Evolutionary conservation across 2,888 invertebrate genomes (phyloP).

Genomic region (Chaetogeoica ovagalla): DNA sequence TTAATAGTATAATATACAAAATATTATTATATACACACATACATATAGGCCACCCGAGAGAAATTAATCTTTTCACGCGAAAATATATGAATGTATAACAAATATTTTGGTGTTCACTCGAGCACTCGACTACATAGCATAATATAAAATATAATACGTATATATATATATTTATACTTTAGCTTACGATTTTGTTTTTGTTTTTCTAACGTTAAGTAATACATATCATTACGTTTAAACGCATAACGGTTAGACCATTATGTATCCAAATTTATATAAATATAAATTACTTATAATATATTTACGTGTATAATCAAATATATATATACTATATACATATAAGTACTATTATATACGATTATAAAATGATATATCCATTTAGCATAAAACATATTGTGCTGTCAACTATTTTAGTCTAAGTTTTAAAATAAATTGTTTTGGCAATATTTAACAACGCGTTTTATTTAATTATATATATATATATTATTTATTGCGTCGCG

Average conservation of each 20-base stretch:
- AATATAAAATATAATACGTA: no score
- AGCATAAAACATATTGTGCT: conserved; percentile 23
- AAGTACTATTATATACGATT: background rate
- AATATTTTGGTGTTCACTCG: no score
- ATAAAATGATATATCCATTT: background rate
- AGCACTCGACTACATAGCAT: no score
- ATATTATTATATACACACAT: no score
- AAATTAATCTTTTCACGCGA: no score
- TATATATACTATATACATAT: background rate
- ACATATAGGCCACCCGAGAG: no score
- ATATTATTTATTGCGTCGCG: no score
- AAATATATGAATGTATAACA: no score
- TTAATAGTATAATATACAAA: no score
- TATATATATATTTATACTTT: background rate
- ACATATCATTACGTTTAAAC: conserved; percentile 49
- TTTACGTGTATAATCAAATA: conserved; percentile 10
- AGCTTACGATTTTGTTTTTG: background rate
- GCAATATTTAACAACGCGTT: conserved; percentile 14
- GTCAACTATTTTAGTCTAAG: conserved; percentile 35
- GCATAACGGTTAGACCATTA: conserved; percentile 46
- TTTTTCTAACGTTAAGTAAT: conserved; percentile 38
- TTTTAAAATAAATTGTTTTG: conserved; percentile 41
- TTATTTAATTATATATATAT: no score
- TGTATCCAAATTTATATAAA: conserved; percentile 22
- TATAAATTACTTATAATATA: conserved; percentile 8